Base-by-base conservation (phyloP, 2,113 vertebrate genomes). In the Catharus fuscescens region DNA sequence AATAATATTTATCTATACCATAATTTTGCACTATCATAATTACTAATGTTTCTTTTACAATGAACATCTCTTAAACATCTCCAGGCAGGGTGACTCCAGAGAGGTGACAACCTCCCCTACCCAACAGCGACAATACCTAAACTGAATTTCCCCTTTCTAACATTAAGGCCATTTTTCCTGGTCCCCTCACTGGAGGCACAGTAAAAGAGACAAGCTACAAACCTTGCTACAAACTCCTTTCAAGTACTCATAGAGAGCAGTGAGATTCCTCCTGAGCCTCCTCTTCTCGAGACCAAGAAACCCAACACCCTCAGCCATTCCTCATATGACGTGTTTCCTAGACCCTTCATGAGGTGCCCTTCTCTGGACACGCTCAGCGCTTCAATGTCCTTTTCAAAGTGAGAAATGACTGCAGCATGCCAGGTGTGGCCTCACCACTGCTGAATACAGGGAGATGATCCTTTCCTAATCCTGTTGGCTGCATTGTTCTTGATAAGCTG, bases 91-190 rank as follows among this genome's bases (percentile, higher is more conserved):
- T 36, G 21, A 28, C 45, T 45, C 21, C 40, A 47, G 40, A 25
- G 18, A 64, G 40, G 24, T 12, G 24, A 13, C 24, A 53, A 25
- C 8, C 18, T 40, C 19, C 10, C 56, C 15, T 16, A 20, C 6
- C 2, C 1, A 14, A 54, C 2, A 29, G 13, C 29, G 28, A 31
- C 11, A 25, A 1, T 23, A n/a, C 14, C 19, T 48, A 20, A 34
- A 71, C 10, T 34, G 25, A 62, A 71, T 56, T 28, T 56, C 4
- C 13, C 8, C 8, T 25, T 19, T 71, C 15, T 64, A 24, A 71
- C 10, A 4, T 48, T 34, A 12, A 31, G 24, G 40, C 17, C 2
- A 31, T 47, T 71, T 62, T 47, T 19, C 13, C 10, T 48, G 9
- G n/a, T 50, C 12, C 38, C 38, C n/a, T 61, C 38, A 45, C 14